Conservation (phyloP, 2,888 invertebrate genomes). For the Parnassius apollo region DNA sequence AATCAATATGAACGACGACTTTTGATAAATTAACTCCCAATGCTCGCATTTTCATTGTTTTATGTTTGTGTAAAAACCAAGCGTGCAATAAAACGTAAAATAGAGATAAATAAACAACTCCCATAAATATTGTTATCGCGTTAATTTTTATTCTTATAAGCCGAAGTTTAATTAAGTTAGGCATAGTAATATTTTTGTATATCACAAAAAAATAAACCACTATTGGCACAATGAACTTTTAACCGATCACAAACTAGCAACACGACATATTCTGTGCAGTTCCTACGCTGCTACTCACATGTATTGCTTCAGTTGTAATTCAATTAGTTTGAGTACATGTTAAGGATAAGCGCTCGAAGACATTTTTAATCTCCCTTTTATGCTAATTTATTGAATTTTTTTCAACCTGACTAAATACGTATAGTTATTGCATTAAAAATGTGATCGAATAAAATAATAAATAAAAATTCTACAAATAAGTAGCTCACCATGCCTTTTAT, state of each 20-base stretch:
- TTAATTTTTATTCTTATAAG: conserved; percentile 17
- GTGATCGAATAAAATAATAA: too few species aligned
- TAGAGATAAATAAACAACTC: conserved; percentile 12
- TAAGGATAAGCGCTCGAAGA: conserved; percentile 13
- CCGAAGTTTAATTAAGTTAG: not conserved
- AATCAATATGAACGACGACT: conserved; percentile 89
- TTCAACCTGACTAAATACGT: too few species aligned
- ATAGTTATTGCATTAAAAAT: too few species aligned
- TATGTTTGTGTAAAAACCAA: conserved; percentile 17
- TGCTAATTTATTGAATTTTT: too few species aligned
- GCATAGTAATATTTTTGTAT: not conserved
- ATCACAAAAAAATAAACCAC: not conserved
- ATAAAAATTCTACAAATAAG: too few species aligned
- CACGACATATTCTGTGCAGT: conserved; percentile 17
- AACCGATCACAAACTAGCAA: not conserved
- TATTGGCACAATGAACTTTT: not conserved
- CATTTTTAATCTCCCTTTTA: too few species aligned
- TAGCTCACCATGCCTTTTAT: too few species aligned
- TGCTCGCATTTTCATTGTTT: not conserved
- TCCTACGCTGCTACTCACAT: conserved; percentile 16
- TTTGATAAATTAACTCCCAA: conserved; percentile 48
- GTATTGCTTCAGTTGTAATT: conserved; percentile 27
- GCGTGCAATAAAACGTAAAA: conserved; percentile 21
- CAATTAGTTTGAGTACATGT: conserved; percentile 26
- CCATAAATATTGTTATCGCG: conserved; percentile 17